A percentile compares a stretch with the other conserved stretches of the same genome.
Conservation (phyloP, 2,113 vertebrate species). For the Pontoporia blainvillei region DNA sequence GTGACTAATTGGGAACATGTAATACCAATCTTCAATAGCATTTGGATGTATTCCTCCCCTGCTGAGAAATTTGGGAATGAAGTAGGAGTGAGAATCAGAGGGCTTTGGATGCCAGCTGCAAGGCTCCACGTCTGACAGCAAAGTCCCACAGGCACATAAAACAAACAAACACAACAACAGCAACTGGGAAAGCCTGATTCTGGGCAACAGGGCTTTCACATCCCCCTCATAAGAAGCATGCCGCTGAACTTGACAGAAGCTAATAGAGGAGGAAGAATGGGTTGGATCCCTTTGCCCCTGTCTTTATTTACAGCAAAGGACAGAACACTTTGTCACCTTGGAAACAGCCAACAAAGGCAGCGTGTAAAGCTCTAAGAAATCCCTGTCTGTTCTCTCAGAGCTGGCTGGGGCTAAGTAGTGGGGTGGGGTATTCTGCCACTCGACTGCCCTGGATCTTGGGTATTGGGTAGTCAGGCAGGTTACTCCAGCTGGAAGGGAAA, state of each 20-base stretch:
- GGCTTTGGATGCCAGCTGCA: too few relatives aligned
- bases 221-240: background rate
- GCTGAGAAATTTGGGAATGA: background rate
- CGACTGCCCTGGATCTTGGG: background rate
- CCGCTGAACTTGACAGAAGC: background rate
- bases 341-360: constrained; percentile 60
- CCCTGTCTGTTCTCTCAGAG: background rate
- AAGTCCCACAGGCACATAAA: background rate
- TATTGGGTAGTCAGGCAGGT: background rate
- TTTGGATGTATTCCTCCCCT: background rate
- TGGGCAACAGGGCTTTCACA: background rate
- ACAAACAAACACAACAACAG: too few relatives aligned
- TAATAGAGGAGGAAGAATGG: background rate
- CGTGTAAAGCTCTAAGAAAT: background rate
- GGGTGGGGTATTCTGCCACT: constrained; percentile 2
- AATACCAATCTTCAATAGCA: background rate
- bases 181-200: background rate
- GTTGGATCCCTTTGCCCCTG: background rate
- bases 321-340: constrained; percentile 57
- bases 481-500: background rate
- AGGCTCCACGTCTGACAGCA: background rate
- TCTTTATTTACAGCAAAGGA: constrained; percentile 55
- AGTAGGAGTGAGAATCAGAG: background rate
- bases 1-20: background rate
- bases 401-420: constrained; percentile 14